phyloP scores from a whole-genome alignment of 2,888 invertebrate species.

The Charanyca ferruginea region DNA sequence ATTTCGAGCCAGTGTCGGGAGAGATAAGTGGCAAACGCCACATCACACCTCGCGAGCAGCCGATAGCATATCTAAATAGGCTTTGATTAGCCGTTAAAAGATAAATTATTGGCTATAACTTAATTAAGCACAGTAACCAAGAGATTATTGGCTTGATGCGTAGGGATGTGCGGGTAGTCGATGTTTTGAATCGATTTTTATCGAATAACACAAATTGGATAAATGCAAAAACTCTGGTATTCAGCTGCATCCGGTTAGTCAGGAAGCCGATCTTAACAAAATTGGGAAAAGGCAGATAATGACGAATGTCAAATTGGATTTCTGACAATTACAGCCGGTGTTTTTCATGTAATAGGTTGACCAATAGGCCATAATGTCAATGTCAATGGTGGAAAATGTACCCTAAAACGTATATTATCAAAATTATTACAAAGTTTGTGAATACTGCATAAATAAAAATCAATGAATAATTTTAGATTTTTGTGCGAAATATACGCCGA shows the following conservation, averaged over 20 bases:
- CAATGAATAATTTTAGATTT: conserved; percentile 18
- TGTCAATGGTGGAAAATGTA: background rate
- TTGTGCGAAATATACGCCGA: conserved; percentile 38
- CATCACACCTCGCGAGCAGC: conserved; percentile 53
- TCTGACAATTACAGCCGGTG: background rate
- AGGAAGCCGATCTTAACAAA: no score
- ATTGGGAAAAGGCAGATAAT: no score
- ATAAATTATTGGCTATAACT: conserved; percentile 61
- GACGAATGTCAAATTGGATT: background rate
- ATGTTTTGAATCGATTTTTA: background rate
- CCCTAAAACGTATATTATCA: conserved; percentile 9
- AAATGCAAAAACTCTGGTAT: no score
- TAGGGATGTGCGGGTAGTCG: conserved; percentile 41
- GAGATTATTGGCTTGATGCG: conserved; percentile 45
- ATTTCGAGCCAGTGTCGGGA: conserved; percentile 40
- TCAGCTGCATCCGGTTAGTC: no score
- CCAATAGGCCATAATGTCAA: no score
- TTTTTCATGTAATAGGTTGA: no score
- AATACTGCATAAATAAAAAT: conserved; percentile 5
- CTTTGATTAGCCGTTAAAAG: conserved; percentile 62
- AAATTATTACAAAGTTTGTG: conserved; percentile 2
- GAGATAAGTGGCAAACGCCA: conserved; percentile 48
- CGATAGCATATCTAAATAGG: conserved; percentile 62
- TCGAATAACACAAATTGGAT: no score
- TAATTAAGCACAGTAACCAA: conserved; percentile 62